Base-by-base conservation (phyloP, 2,888 invertebrate genomes). In the Branchellion lobata region DNA sequence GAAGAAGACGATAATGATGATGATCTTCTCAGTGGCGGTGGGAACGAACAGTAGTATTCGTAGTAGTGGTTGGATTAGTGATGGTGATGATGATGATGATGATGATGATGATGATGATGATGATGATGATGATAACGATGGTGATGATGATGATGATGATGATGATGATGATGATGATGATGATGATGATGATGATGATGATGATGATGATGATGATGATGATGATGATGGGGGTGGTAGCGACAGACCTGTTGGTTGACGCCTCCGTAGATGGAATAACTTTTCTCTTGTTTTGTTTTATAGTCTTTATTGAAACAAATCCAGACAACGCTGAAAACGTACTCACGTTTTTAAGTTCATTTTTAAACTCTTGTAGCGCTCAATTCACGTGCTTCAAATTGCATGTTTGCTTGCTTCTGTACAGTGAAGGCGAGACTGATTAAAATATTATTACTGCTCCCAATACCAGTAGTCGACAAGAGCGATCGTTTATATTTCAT, bases 1-100 rank as follows among this genome's bases (percentile, higher is more conserved):
- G 76, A 80, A 5, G 75, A 80, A 33, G 80, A 80, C 33, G 77
- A 68, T 69, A 76, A 76, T 78, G 78, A 73, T 73, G 79, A 73
- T 79, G 36, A 21, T 47, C 3, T 5, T 74, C n/a, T 3, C 8
- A 18, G 21, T 74, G 74, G 8, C 40, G 5, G 36, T 74, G 74
- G 24, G 8, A 8, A 24, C 21, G 74, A 40, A 29, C 61, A 57
- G n/a, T 61, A 40, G 36, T 76, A 76, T 27, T 74, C 34, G 73
- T 14, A 33, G 34, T 57, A 47, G 31, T 73, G 73, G 29, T 51
- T 40, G 24, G 36, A 47, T 27, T 34, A 27, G 47, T 5, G 72
- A 21, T 11, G 36, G n/a, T 53, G 14, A 34, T 51, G 79, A 27
- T 53, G 79, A 24, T 53, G 36, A 29, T 74, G 78, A 29, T 73